phyloP scores from a whole-genome alignment of 2,113 vertebrate genomes.

The Python bivittatus region DNA sequence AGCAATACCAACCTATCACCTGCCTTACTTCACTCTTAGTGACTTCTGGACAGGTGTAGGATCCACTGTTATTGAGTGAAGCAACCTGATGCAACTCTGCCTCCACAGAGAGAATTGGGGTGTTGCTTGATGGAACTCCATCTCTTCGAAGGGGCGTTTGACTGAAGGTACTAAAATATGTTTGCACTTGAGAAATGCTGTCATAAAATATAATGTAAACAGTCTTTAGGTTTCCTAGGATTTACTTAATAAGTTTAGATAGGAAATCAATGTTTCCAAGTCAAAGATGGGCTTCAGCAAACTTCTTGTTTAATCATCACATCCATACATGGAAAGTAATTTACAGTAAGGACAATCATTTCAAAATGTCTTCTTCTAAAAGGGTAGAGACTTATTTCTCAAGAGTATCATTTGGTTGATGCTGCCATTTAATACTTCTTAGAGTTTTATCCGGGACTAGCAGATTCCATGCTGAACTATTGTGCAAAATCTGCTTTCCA shows the following conservation, averaged over 20 bases:
- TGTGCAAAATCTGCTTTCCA: not conserved
- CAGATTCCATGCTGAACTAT: not conserved
- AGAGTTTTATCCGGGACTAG: not conserved
- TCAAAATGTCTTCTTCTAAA: slow-evolving; percentile 29
- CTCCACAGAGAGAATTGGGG: not conserved
- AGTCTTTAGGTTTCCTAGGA: slow-evolving; percentile 14
- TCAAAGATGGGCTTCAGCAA: slow-evolving; percentile 21
- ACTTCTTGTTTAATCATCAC: slow-evolving; percentile 20
- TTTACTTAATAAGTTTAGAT: slow-evolving; percentile 15
- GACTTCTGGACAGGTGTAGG: not conserved
- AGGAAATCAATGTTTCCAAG: not conserved
- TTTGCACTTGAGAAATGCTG: not conserved
- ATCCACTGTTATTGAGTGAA: not conserved
- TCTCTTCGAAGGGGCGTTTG: not conserved
- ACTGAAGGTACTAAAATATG: not conserved
- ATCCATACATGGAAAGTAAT: not conserved
- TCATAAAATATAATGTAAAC: slow-evolving; percentile 26
- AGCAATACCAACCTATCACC: not conserved
- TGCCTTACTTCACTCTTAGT: not conserved
- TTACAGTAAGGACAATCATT: slow-evolving; percentile 22
- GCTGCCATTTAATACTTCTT: slow-evolving; percentile 26
- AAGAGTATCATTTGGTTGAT: slow-evolving; percentile 39
- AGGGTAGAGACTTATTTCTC: slow-evolving; percentile 11
- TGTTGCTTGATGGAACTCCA: not conserved
- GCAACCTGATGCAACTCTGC: not conserved